These are phyloP conservation scores for Galleria mellonella DNA, from an alignment of 1,140 invertebrate species.

Conservation along the genomic window DNA sequence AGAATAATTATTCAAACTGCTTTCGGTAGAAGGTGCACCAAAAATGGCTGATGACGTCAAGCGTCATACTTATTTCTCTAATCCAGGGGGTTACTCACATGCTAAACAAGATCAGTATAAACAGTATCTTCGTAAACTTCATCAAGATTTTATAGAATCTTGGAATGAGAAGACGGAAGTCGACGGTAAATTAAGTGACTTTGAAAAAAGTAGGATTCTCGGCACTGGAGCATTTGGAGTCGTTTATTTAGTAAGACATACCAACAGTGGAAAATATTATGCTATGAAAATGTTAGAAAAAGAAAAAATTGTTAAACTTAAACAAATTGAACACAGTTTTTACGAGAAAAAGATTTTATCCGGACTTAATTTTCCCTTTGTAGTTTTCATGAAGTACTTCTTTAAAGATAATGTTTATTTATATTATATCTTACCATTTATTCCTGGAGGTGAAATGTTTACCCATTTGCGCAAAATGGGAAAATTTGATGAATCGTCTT, in stretches of 20 bases:
- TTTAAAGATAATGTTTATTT: slow-evolving; percentile 92
- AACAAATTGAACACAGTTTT: slow-evolving; percentile 89
- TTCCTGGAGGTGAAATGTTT: slow-evolving; percentile 90
- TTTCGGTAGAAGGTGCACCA: too few species aligned
- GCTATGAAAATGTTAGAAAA: slow-evolving; percentile 96
- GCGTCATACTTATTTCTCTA: slow-evolving; percentile 11
- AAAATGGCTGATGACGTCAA: slow-evolving; percentile 30
- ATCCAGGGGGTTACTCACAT: slow-evolving; percentile 32
- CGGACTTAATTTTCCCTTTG: slow-evolving; percentile 87
- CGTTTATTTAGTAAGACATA: slow-evolving; percentile 87
- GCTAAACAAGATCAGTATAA: slow-evolving; percentile 50
- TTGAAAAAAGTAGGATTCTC: slow-evolving; percentile 74
- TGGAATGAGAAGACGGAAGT: slow-evolving; percentile 44
- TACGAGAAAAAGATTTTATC: slow-evolving; percentile 91
- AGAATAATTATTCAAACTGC: too few species aligned
- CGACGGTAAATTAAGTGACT: slow-evolving; percentile 45
- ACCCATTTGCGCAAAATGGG: slow-evolving; percentile 81
- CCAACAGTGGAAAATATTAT: slow-evolving; percentile 78
- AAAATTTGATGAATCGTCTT: slow-evolving; percentile 85
- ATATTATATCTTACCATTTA: slow-evolving; percentile 87
- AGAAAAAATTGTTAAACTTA: slow-evolving; percentile 87
- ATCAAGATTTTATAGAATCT: slow-evolving; percentile 42
- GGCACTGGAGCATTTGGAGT: slow-evolving; percentile 94
- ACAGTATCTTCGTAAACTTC: slow-evolving; percentile 46
- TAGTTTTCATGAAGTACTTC: slow-evolving; percentile 87